phyloP scores from a whole-genome alignment of 2,888 invertebrate species.

The Sicus ferrugineus region DNA sequence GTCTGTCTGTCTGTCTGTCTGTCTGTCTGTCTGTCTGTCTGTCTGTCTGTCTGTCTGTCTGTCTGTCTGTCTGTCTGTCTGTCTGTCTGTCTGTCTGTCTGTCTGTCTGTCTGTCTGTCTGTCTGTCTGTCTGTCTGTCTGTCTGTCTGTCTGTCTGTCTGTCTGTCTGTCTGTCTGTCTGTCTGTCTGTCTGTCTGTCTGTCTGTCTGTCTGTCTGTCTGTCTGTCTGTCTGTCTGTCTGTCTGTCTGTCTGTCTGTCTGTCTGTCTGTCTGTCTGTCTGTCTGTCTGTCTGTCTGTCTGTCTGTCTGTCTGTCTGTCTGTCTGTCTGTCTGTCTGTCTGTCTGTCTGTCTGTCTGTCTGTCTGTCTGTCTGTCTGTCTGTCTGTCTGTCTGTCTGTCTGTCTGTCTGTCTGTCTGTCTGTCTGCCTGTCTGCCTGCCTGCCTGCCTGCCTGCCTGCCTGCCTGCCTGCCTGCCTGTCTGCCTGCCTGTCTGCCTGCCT shows the following conservation, averaged over 20 bases:
- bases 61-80: slow-evolving; percentile 6
- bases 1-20: slow-evolving; percentile 17
- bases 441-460: slow-evolving; percentile 17
- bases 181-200: slow-evolving; percentile 17
- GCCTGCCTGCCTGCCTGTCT: too few relatives aligned
- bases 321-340: slow-evolving; percentile 17
- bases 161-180: slow-evolving; percentile 17
- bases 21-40: slow-evolving; percentile 17
- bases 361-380: slow-evolving; percentile 17
- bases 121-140: slow-evolving; percentile 17
- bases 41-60: slow-evolving; percentile 17
- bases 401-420: too few relatives aligned
- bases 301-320: slow-evolving; percentile 17
- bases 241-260: slow-evolving; percentile 17
- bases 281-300: slow-evolving; percentile 17
- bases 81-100: slow-evolving; percentile 17
- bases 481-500: too few relatives aligned
- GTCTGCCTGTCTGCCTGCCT: too few relatives aligned
- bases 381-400: slow-evolving; percentile 17
- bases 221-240: slow-evolving; percentile 17
- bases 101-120: slow-evolving; percentile 17
- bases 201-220: slow-evolving; percentile 17
- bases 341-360: slow-evolving; percentile 17
- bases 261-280: slow-evolving; percentile 17
- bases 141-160: slow-evolving; percentile 17